phyloP scores from a whole-genome alignment of 1,140 invertebrate genomes.

The Drosophila pallidifrons region DNA sequence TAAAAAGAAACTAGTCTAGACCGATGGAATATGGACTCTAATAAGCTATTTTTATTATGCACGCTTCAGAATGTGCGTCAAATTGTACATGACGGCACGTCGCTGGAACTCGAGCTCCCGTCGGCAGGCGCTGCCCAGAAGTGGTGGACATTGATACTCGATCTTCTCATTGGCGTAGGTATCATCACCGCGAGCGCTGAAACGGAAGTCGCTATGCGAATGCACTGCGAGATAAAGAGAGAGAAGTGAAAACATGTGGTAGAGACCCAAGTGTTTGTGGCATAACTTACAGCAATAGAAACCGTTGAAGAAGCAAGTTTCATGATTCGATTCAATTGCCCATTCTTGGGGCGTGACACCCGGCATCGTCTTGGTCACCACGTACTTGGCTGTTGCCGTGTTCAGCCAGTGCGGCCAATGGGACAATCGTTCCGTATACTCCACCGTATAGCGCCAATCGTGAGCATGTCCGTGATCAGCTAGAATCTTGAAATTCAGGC shows the following conservation, averaged over 20 bases:
- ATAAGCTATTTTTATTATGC: constrained; percentile 11
- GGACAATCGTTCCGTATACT: constrained; percentile 88
- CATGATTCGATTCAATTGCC: constrained; percentile 88
- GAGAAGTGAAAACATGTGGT: neutral
- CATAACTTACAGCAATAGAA: constrained; percentile 87
- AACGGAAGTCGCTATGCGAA: constrained; percentile 87
- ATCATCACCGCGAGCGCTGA: constrained; percentile 84
- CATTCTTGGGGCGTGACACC: constrained; percentile 80
- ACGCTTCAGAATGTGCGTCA: constrained; percentile 86
- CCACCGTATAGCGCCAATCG: constrained; percentile 89
- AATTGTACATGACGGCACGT: constrained; percentile 87
- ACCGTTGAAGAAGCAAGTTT: constrained; percentile 87
- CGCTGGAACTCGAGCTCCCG: constrained; percentile 88
- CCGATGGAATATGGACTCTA: neutral
- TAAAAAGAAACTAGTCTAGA: constrained; percentile 9
- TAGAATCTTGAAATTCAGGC: constrained; percentile 88
- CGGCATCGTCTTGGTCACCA: constrained; percentile 85
- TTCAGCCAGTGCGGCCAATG: constrained; percentile 88
- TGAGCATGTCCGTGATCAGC: constrained; percentile 88
- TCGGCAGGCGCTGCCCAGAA: constrained; percentile 86
- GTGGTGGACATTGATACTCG: constrained; percentile 88
- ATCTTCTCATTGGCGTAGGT: constrained; percentile 87
- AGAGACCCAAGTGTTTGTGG: neutral
- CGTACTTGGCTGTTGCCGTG: constrained; percentile 86
- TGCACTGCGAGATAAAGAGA: constrained; percentile 85